phyloP scores from a whole-genome alignment of 2,888 invertebrate species.

The Harpalus rubripes region DNA sequence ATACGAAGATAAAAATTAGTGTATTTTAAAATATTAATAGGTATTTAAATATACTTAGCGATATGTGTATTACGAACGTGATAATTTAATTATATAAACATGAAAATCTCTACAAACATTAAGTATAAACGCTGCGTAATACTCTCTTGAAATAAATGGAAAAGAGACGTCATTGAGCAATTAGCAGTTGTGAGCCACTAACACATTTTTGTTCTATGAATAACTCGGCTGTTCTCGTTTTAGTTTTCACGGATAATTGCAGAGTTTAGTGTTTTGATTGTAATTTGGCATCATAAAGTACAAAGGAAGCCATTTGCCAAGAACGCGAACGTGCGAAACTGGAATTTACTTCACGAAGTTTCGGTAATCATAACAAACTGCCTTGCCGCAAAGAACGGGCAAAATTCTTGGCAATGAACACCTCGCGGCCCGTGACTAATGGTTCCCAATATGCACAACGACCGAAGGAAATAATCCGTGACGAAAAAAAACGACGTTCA shows the following conservation, averaged over 20 bases:
- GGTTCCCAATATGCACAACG: constrained; percentile 45
- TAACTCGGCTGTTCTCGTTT: constrained; percentile 43
- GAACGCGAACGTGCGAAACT: constrained; percentile 55
- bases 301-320: constrained; percentile 52
- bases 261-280: constrained; percentile 64
- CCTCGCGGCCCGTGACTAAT: constrained; percentile 43
- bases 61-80: not conserved
- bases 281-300: constrained; percentile 57
- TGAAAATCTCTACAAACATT: not conserved
- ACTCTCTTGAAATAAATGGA: not conserved
- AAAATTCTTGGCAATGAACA: constrained; percentile 53
- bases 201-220: constrained; percentile 41
- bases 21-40: not conserved
- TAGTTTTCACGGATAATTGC: constrained; percentile 57
- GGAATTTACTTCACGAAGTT: constrained; percentile 51
- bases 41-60: not conserved
- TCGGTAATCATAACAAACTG: constrained; percentile 56
- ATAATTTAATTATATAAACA: constrained; percentile 1
- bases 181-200: constrained; percentile 24
- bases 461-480: constrained; percentile 21
- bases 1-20: not conserved
- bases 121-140: constrained; percentile 3
- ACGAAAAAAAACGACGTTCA: constrained; percentile 29
- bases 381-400: constrained; percentile 47
- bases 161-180: constrained; percentile 20